Evolutionary conservation across 1,140 invertebrate genomes (phyloP), one percentile per base, ranked within the genome.

Genomic region (Pogonomyrmex californicus): DNA sequence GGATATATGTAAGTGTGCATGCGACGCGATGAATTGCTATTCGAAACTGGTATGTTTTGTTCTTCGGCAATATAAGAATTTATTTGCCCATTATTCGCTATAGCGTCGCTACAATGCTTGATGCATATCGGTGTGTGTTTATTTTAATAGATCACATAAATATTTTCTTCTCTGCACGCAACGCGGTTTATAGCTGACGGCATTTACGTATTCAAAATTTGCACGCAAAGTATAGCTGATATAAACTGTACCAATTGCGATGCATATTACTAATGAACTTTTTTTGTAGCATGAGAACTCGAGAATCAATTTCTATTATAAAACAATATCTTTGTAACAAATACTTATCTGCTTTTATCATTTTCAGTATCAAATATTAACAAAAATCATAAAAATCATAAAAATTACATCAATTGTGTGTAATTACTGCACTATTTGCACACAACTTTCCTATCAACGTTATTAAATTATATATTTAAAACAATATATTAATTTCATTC

Each of bases 121-220:
- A 71, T 44, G 68, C 63, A 49, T 75, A 49, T 49, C 23, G 54
- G 68, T 75, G 47, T 49, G 41, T 75, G 62, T 79, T 79, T 83
- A 41, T 83, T 83, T 83, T 73, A 83, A 83, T 83, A 73, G 79
- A 60, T 60, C 36, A 51, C 68, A 83, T 75, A 83, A 83, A 83
- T 83, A 83, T 83, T 73, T 83, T 83, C 58, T 73, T 60, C 68
- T 73, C 68, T 60, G 41, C 68, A 49, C 17, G 41, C 54, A 47
- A 75, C 54, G 17, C 54, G 68, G 73, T 83, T 83, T 83, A 73
- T 83, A 38, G 79, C 51, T 75, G 54, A 54, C 33, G 68, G 17
- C 9, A 83, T 83, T 73, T 83, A 75, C 41, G 79, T 75, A 83
- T 83, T 83, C 54, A 58, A 62, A 83, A 83, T 83, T 33, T 56